Evolutionary conservation across 2,113 vertebrate species (phyloP).

Genomic region (Entelurus aequoreus): DNA sequence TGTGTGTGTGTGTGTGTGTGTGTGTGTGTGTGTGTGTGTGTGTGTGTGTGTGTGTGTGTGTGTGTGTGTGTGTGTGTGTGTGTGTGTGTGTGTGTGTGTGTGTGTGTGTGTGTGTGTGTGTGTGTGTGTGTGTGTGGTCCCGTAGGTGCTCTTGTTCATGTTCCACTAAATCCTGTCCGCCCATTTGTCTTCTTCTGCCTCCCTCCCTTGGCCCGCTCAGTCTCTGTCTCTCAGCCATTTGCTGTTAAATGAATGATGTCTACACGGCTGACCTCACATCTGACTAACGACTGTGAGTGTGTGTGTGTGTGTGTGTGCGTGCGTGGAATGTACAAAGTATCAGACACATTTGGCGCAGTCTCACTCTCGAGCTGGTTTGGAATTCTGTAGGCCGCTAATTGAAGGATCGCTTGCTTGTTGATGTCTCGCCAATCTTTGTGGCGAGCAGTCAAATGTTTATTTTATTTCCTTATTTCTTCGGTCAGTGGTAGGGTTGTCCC

Average conservation of each 20-base stretch:
- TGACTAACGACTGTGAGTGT: constrained; percentile 26
- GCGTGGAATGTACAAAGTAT: neutral
- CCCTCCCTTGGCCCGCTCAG: constrained; percentile 21
- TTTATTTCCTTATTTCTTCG: too few species aligned
- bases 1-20: constrained; percentile 8
- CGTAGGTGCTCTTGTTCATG: constrained; percentile 29
- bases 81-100: constrained; percentile 27
- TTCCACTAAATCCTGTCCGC: constrained; percentile 40
- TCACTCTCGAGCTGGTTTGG: neutral
- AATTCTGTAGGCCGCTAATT: neutral
- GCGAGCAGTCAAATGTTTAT: too few species aligned
- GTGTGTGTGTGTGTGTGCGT: constrained; percentile 9
- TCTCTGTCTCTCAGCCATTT: constrained; percentile 26
- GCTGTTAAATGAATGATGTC: constrained; percentile 42
- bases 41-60: constrained; percentile 6
- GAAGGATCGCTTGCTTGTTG: too few species aligned
- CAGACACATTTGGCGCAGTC: too few species aligned
- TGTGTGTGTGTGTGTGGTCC: constrained; percentile 12
- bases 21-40: neutral
- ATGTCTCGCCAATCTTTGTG: too few species aligned
- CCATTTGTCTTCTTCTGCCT: constrained; percentile 30
- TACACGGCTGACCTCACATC: constrained; percentile 45
- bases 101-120: constrained; percentile 6
- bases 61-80: constrained; percentile 9
- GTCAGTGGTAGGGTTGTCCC: too few species aligned